phyloP scores from a whole-genome alignment of 2,888 invertebrate species.

The Plebejus anna region DNA sequence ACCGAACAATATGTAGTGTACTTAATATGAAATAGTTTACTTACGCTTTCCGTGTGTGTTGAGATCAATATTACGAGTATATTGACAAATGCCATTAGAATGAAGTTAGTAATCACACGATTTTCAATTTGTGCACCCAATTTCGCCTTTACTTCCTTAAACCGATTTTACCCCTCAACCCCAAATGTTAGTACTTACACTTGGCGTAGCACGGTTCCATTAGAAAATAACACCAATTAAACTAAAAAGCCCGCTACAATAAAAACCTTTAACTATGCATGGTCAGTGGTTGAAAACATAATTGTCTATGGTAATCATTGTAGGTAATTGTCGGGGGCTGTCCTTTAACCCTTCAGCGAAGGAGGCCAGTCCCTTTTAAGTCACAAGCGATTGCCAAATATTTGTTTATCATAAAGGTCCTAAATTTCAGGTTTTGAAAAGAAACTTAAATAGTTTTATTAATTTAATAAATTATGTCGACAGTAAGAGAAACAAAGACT shows the following conservation, averaged over 20 bases:
- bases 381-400: slow-evolving; percentile 35
- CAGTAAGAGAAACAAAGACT: no score
- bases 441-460: no score
- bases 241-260: slow-evolving; percentile 71
- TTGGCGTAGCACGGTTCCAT: slow-evolving; percentile 39
- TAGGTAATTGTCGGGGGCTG: slow-evolving; percentile 71
- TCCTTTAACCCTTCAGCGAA: slow-evolving; percentile 67
- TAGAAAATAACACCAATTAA: slow-evolving; percentile 62
- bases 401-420: neutral
- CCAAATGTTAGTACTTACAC: slow-evolving; percentile 25
- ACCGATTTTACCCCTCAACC: neutral
- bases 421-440: neutral
- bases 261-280: slow-evolving; percentile 72
- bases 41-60: neutral
- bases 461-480: no score
- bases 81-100: neutral
- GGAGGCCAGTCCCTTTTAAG: slow-evolving; percentile 49
- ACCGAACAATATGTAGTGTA: neutral
- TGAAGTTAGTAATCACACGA: neutral
- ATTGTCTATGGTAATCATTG: slow-evolving; percentile 76
- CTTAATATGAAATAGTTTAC: neutral
- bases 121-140: neutral
- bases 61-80: no score
- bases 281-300: slow-evolving; percentile 66
- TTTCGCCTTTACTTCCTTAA: slow-evolving; percentile 13